Evolutionary conservation across 1,140 invertebrate genomes (phyloP).

Genomic region (Odontomachus brunneus): DNA sequence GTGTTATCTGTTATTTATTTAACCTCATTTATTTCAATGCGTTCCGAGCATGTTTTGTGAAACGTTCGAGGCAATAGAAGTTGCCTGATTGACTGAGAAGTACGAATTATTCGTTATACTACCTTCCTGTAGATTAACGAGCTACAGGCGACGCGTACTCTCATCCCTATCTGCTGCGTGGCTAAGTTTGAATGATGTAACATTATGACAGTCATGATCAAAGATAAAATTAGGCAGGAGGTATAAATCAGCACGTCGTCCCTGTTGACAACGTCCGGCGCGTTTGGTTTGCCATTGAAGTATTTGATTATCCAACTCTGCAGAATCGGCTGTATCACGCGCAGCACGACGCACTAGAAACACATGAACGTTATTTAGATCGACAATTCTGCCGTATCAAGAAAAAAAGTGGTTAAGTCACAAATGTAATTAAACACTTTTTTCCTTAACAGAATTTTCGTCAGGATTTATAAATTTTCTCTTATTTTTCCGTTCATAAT

Average conservation of each 20-base stretch:
- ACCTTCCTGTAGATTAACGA: constrained; percentile 89
- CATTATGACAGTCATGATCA: constrained; percentile 77
- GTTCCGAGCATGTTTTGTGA: too few relatives aligned
- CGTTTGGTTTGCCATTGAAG: constrained; percentile 79
- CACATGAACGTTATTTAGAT: background rate
- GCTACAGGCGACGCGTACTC: constrained; percentile 86
- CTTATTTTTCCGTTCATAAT: too few relatives aligned
- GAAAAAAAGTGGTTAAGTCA: too few relatives aligned
- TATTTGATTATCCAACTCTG: constrained; percentile 86
- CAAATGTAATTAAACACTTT: too few relatives aligned
- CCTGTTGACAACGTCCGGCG: constrained; percentile 63
- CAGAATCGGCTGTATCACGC: constrained; percentile 84
- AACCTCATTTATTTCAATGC: too few relatives aligned
- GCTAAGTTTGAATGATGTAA: constrained; percentile 84
- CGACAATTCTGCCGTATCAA: too few relatives aligned
- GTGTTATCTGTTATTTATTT: too few relatives aligned
- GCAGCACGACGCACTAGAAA: constrained; percentile 54
- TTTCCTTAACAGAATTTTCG: too few relatives aligned
- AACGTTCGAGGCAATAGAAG: too few relatives aligned
- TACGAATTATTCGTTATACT: constrained; percentile 40
- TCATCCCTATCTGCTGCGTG: constrained; percentile 87
- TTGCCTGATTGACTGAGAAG: background rate
- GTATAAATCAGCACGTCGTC: constrained; percentile 81
- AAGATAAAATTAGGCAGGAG: constrained; percentile 76
- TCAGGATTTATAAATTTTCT: too few relatives aligned